Conservation (phyloP, 2,797 vertebrate genomes). For the Eulemur mongoz region DNA sequence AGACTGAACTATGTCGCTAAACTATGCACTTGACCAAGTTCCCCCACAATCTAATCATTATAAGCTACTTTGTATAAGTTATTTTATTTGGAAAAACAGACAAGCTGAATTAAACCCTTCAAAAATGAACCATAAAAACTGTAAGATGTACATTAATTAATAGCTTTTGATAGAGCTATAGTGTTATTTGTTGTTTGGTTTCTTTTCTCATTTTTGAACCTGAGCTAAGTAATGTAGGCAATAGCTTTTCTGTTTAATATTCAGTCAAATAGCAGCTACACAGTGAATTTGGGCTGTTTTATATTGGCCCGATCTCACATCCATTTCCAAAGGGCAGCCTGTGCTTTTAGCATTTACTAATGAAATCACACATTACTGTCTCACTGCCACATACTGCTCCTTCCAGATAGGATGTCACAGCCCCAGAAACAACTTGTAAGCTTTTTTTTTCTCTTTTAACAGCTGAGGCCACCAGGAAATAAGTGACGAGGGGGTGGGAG, state of each 20-base stretch:
- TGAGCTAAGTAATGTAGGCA: neutral
- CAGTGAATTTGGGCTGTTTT: neutral
- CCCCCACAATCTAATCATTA: neutral
- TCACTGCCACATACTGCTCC: neutral
- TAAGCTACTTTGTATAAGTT: neutral
- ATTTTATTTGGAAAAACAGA: constrained; percentile 31
- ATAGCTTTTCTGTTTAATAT: constrained; percentile 35
- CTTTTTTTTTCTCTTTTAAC: constrained; percentile 40
- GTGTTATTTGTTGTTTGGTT: constrained; percentile 34
- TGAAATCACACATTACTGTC: constrained; percentile 51
- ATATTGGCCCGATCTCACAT: neutral
- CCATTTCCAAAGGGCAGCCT: constrained; percentile 44
- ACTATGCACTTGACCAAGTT: neutral
- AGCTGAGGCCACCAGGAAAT: constrained; percentile 37
- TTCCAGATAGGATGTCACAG: constrained; percentile 43
- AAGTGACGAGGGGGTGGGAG: constrained; percentile 28
- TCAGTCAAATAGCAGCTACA: constrained; percentile 19
- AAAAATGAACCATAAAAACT: neutral
- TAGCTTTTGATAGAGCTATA: neutral
- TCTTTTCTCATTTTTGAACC: constrained; percentile 57
- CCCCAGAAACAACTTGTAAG: constrained; percentile 52
- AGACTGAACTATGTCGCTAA: neutral
- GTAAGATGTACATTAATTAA: neutral
- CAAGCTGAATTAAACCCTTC: neutral
- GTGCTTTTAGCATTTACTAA: constrained; percentile 45